Evolutionary conservation across 2,888 invertebrate species (phyloP).

Genomic region (Tenthredo scrophulariae): DNA sequence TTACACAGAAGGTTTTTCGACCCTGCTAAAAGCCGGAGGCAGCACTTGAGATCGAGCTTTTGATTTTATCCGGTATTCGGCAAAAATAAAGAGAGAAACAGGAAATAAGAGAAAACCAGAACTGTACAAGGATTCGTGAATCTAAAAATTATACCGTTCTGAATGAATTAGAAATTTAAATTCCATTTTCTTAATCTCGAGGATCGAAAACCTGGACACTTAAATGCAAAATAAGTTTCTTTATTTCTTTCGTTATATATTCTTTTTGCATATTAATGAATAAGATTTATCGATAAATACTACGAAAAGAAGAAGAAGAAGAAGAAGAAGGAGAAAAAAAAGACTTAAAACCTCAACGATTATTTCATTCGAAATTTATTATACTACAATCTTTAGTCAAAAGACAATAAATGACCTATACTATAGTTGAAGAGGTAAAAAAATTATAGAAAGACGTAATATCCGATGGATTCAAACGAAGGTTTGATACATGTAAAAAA

Average conservation of each 20-base stretch:
- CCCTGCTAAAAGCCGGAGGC: background rate
- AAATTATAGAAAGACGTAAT: background rate
- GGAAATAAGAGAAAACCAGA: background rate
- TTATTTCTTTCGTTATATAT: background rate
- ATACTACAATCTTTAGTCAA: background rate
- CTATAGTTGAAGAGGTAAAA: background rate
- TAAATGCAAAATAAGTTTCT: slow-evolving; percentile 1
- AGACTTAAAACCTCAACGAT: background rate
- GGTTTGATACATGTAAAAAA: background rate
- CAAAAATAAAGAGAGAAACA: background rate
- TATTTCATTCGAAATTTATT: background rate
- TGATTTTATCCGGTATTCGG: background rate
- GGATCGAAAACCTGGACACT: background rate
- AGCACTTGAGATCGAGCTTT: background rate
- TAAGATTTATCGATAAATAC: too few species aligned
- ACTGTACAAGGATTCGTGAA: background rate
- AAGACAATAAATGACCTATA: background rate
- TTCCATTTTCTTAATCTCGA: slow-evolving; percentile 7
- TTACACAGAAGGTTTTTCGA: background rate
- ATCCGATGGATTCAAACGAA: background rate
- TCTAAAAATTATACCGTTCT: background rate
- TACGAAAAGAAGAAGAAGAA: background rate
- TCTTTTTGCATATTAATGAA: background rate
- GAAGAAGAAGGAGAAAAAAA: too few species aligned
- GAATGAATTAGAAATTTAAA: slow-evolving; percentile 8